A percentile compares a stretch with the other conserved stretches of the same genome.
Conservation (phyloP, 1,140 invertebrate species). For the Hyles euphorbiae region DNA sequence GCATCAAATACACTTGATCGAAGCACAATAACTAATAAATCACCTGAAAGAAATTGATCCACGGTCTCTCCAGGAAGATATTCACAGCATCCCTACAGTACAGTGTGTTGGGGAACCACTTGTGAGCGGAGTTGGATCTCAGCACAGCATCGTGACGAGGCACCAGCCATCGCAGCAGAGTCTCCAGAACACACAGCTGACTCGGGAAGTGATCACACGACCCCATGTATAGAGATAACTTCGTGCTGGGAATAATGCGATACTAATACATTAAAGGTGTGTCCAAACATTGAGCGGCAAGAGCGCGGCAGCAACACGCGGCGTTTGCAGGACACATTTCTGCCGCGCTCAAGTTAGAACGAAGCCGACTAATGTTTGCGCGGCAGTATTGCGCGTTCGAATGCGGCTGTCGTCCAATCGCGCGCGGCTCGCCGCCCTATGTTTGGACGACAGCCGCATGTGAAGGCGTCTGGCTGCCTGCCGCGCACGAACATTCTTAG, state of each 20-base stretch:
- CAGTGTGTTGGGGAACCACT: conserved; percentile 38
- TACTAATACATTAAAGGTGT: too few relatives aligned
- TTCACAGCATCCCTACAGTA: conserved; percentile 22
- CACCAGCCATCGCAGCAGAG: conserved; percentile 45
- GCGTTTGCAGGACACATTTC: too few relatives aligned
- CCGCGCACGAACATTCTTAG: too few relatives aligned
- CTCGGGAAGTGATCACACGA: conserved; percentile 33
- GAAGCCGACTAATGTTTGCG: too few relatives aligned
- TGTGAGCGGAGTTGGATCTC: conserved; percentile 25
- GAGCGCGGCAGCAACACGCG: too few relatives aligned
- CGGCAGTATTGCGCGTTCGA: too few relatives aligned
- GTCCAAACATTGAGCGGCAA: too few relatives aligned
- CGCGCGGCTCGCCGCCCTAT: too few relatives aligned
- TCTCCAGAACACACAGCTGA: conserved; percentile 45
- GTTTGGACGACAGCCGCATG: too few relatives aligned
- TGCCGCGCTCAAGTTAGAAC: too few relatives aligned
- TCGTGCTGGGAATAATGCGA: conserved; percentile 17
- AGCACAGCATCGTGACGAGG: conserved; percentile 28
- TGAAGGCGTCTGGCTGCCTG: too few relatives aligned
- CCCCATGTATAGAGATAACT: conserved; percentile 22
- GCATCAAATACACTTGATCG: not conserved
- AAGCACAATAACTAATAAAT: not conserved
- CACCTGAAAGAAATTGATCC: conserved; percentile 48
- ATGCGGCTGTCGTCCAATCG: too few relatives aligned
- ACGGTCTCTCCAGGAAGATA: conserved; percentile 42